These are phyloP conservation scores for Petrosia ficiformis DNA, from an alignment of 37 sponge, comb jelly and placozoan genomes.

Conservation along the genomic window DNA sequence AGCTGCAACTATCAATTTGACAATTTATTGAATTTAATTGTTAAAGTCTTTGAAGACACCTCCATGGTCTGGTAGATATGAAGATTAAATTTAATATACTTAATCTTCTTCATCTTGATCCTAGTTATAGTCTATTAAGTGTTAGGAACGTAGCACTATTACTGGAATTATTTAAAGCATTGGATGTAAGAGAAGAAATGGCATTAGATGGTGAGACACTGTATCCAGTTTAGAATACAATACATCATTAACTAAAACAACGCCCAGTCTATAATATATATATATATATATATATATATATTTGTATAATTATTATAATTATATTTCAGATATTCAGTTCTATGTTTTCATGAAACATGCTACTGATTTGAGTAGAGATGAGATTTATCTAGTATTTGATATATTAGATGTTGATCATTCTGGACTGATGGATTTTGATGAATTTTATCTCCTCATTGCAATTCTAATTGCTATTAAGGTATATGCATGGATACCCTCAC, in stretches of 20 bases:
- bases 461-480: constrained; percentile 84
- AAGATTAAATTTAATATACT: constrained; percentile 62
- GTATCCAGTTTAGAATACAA: not conserved
- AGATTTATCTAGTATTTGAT: constrained; percentile 85
- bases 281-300: no score
- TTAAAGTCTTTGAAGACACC: no score
- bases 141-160: constrained; percentile 61
- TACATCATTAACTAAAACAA: no score
- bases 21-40: no score
- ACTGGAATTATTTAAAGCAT: constrained; percentile 62
- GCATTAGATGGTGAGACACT: constrained; percentile 73
- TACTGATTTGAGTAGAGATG: constrained; percentile 73
- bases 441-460: constrained; percentile 88
- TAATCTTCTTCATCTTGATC: constrained; percentile 68
- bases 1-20: no score
- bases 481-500: no score
- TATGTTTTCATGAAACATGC: constrained; percentile 72
- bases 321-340: constrained; percentile 76
- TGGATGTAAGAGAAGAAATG: constrained; percentile 80
- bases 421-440: constrained; percentile 84
- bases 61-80: no score
- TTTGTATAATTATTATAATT: not conserved
- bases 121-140: constrained; percentile 73
- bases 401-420: constrained; percentile 87
- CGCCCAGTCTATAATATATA: no score